phyloP scores from a whole-genome alignment of 2,797 vertebrate species.

The Poecile montanus region DNA sequence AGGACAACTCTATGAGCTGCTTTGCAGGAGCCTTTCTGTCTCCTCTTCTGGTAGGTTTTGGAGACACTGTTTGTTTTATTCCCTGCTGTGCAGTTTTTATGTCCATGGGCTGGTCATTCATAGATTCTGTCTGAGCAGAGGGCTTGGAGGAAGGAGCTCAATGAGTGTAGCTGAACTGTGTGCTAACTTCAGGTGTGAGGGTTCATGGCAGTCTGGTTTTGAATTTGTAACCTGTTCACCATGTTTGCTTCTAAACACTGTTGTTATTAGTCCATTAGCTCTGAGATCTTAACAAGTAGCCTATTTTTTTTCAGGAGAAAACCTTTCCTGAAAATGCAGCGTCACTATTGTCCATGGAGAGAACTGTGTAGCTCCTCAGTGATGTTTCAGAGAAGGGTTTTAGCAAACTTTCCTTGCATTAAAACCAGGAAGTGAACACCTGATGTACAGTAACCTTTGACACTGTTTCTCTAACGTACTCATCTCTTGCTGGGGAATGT shows the following conservation, averaged over 20 bases:
- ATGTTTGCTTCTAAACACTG: neutral
- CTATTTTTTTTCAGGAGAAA: neutral
- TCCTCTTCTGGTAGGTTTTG: neutral
- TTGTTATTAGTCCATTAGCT: neutral
- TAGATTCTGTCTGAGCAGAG: neutral
- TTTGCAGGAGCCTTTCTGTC: neutral
- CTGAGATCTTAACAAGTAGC: neutral
- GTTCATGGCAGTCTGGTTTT: neutral
- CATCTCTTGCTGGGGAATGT: neutral
- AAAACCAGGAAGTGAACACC: neutral
- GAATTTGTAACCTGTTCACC: neutral
- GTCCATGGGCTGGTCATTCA: fast-evolving
- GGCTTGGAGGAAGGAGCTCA: neutral
- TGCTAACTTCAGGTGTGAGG: neutral
- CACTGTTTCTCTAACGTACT: neutral
- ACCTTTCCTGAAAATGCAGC: neutral
- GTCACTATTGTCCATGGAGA: fast-evolving
- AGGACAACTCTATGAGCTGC: neutral
- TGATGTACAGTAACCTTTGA: neutral
- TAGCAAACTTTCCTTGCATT: neutral
- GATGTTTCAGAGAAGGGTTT: neutral
- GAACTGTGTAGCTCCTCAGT: neutral
- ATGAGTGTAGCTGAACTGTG: fast-evolving
- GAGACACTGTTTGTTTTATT: neutral
- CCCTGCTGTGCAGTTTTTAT: neutral